Conservation (phyloP, 1,140 invertebrate species). For the Wiebesia pumilae region DNA sequence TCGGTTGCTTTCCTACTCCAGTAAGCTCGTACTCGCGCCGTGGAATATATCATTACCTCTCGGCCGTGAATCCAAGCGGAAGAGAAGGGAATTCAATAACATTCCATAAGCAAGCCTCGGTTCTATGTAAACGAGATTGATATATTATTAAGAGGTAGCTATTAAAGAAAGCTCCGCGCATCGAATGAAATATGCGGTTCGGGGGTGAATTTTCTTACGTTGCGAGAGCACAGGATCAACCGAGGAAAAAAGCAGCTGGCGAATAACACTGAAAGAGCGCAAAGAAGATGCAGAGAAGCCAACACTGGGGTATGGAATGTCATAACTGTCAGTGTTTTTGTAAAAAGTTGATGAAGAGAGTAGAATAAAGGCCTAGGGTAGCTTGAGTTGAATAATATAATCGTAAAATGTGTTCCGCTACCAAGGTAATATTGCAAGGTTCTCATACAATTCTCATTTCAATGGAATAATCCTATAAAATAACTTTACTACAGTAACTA, state of each 20-base stretch:
- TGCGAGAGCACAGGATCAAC: not conserved
- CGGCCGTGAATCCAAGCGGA: conserved; percentile 34
- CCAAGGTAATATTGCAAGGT: not conserved
- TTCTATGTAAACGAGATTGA: conserved; percentile 68
- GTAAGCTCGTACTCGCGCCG: conserved; percentile 49
- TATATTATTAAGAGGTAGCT: conserved; percentile 70
- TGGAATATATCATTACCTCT: conserved; percentile 64
- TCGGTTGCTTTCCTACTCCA: conserved; percentile 46
- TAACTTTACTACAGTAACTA: not conserved
- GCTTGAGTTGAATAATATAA: not conserved
- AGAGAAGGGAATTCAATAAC: conserved; percentile 64
- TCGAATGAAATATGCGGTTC: conserved; percentile 65
- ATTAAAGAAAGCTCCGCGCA: conserved; percentile 66
- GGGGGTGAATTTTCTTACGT: conserved; percentile 51
- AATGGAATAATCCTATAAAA: not conserved
- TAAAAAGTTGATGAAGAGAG: conserved; percentile 34
- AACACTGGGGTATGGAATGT: conserved; percentile 19
- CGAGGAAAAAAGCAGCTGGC: conserved; percentile 51
- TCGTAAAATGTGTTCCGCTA: not conserved
- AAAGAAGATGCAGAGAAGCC: not conserved
- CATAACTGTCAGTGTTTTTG: conserved; percentile 20
- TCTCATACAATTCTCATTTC: not conserved
- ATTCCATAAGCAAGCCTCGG: conserved; percentile 56
- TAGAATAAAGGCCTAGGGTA: not conserved
- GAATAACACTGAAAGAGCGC: not conserved